Conservation (phyloP, 2,888 invertebrate species). For the Coleophora deauratella region DNA sequence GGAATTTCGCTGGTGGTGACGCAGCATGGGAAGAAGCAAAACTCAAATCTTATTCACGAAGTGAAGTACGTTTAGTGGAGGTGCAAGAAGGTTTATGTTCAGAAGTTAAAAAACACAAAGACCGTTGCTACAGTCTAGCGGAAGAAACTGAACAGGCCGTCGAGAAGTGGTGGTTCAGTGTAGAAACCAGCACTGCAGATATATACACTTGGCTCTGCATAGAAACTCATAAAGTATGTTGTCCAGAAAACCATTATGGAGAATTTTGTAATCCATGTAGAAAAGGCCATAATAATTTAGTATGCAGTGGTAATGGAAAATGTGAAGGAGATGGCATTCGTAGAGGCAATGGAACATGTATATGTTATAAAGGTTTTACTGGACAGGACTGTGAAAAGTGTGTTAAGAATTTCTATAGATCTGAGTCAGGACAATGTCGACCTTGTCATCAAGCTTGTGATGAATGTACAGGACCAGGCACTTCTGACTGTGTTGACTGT, state of each 20-base stretch:
- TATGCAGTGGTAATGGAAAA: slow-evolving; percentile 87
- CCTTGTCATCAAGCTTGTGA: slow-evolving; percentile 86
- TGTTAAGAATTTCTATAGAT: slow-evolving; percentile 78
- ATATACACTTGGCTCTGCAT: slow-evolving; percentile 83
- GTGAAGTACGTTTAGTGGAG: slow-evolving; percentile 93
- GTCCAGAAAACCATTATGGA: slow-evolving; percentile 88
- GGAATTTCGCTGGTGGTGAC: slow-evolving; percentile 94
- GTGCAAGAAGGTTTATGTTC: slow-evolving; percentile 91
- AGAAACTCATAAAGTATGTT: slow-evolving; percentile 84
- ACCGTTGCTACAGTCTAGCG: slow-evolving; percentile 86
- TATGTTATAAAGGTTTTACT: slow-evolving; percentile 85
- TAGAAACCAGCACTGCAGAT: slow-evolving; percentile 58
- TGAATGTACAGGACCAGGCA: slow-evolving; percentile 82
- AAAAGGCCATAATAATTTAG: slow-evolving; percentile 53
- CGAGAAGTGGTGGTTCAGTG: slow-evolving; percentile 92
- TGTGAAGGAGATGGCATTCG: slow-evolving; percentile 91
- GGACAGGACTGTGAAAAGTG: slow-evolving; percentile 87
- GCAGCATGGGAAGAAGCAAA: slow-evolving; percentile 95
- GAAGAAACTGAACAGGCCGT: slow-evolving; percentile 86
- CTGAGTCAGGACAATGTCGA: slow-evolving; percentile 80
- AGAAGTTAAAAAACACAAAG: slow-evolving; percentile 78
- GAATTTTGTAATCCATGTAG: slow-evolving; percentile 84
- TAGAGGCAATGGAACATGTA: slow-evolving; percentile 92
- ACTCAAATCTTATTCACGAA: slow-evolving; percentile 84
- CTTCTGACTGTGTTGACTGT: slow-evolving; percentile 71